Percentiles rank a stretch among this genome's conserved stretches.
Evolutionary conservation across 2,888 invertebrate species (phyloP).

Genomic region (Carabus problematicus): DNA sequence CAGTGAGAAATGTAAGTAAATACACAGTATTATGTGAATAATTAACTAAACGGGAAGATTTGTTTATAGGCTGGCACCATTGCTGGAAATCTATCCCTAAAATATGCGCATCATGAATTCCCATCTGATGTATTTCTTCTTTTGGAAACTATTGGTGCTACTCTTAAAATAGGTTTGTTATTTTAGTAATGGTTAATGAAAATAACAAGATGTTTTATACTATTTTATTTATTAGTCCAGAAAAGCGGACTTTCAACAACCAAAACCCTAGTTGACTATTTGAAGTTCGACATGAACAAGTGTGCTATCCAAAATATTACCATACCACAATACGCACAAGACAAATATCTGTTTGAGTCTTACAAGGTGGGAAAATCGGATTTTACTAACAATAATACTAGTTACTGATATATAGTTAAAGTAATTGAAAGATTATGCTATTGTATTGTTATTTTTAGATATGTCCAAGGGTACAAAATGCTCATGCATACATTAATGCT

Average conservation of each 20-base stretch:
- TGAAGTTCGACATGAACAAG: constrained; percentile 38
- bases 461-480: constrained; percentile 73
- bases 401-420: too few species aligned
- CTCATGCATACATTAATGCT: constrained; percentile 76
- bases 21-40: not conserved
- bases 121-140: constrained; percentile 72
- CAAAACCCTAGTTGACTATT: constrained; percentile 21
- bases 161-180: constrained; percentile 63
- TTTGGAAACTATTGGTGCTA: constrained; percentile 64
- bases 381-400: not conserved
- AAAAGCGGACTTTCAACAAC: constrained; percentile 28
- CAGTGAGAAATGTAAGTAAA: constrained; percentile 73
- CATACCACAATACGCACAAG: constrained; percentile 21
- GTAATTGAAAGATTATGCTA: too few species aligned
- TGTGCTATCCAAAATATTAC: constrained; percentile 29
- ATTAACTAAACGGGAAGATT: not conserved
- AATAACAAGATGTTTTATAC: not conserved
- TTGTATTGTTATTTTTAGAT: constrained; percentile 61
- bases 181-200: not conserved
- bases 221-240: too few species aligned
- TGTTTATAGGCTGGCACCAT: constrained; percentile 65
- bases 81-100: constrained; percentile 73
- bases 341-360: constrained; percentile 35
- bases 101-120: constrained; percentile 66
- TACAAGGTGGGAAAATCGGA: constrained; percentile 33